Evolutionary conservation across 2,797 vertebrate genomes (phyloP).

Genomic region (Poecilia wingei): DNA sequence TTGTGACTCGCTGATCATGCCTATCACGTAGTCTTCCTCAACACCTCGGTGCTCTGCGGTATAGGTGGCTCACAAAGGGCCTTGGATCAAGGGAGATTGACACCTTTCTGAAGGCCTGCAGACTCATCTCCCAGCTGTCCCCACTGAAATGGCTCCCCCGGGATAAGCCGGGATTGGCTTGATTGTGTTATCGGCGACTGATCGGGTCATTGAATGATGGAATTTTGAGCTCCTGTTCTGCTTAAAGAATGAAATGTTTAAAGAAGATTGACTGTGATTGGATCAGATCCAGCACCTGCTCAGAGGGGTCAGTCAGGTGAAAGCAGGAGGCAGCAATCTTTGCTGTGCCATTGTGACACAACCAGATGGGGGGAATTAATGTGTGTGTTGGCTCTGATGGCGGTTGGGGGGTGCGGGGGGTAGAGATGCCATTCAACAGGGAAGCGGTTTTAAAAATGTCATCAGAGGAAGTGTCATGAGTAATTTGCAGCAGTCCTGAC

Average conservation of each 20-base stretch:
- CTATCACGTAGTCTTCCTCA: conserved; percentile 36
- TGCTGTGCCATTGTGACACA: conserved; percentile 70
- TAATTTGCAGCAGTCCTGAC: conserved; percentile 74
- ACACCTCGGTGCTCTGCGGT: conserved; percentile 27
- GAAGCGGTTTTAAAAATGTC: conserved; percentile 76
- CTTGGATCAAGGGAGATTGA: conserved; percentile 75
- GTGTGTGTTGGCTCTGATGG: conserved; percentile 55
- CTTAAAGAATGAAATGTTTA: conserved; percentile 80
- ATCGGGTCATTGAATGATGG: conserved; percentile 81
- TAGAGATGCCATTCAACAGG: conserved; percentile 64
- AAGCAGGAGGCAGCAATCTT: conserved; percentile 73
- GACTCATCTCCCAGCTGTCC: conserved; percentile 75
- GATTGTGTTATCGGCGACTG: conserved; percentile 79
- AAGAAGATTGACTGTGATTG: conserved; percentile 83
- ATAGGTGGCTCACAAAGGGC: conserved; percentile 54
- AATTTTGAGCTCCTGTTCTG: conserved; percentile 78
- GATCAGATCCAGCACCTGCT: conserved; percentile 80
- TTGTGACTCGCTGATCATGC: conserved; percentile 50
- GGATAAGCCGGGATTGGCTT: conserved; percentile 78
- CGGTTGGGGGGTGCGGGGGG: conserved; percentile 23
- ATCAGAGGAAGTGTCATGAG: conserved; percentile 78
- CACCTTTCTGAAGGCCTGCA: conserved; percentile 71
- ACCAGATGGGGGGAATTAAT: conserved; percentile 59
- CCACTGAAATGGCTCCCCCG: conserved; percentile 72
- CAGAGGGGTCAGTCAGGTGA: conserved; percentile 74